Base-by-base conservation (phyloP, 1,140 invertebrate genomes). In the Zophobas atratus region DNA sequence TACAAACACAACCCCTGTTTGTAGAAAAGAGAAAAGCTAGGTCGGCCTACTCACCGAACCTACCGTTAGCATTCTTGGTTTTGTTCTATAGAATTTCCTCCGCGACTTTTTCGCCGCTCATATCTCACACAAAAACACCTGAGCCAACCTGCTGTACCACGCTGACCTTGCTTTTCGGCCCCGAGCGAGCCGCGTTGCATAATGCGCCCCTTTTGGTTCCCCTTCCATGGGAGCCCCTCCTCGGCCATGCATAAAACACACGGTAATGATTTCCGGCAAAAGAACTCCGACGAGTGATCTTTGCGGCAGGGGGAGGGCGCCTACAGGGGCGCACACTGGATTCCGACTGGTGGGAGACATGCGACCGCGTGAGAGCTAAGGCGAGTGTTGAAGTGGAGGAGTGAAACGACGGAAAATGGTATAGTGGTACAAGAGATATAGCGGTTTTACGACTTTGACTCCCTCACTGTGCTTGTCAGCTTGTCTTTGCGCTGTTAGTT, bases 121-220 rank as follows among this genome's bases (percentile, higher is more conserved):
- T 67, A 67, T 67, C 60, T 67, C 60, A 67, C 60, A 55, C 35
- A 55, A 55, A 55, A 67, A 67, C 60, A 67, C 60, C 60, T 67
- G 60, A 70, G 70, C 39, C 76, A 73, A 77, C 70, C 70, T 77
- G 76, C 72, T 77, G 76, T 77, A 76, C 57, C 56, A n/a, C 43
- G 70, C 55, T 80, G 76, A 78, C 79, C 79, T 80, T 80, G 76
- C 76, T 77, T 80, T 80, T 80, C 76, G 76, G 76, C 79, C 67
- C 70, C 43, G 71, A 71, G 73, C 55, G 55, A 57, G 70, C 53
- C 73, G 53, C 73, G 63, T 80, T 80, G 79, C 79, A 80, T 80
- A 80, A 80, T 72, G 63, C 77, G 79, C 79, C 79, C 79, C 76
- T 57, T 77, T 75, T 70, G 38, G 55, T 57, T 57, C 63, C 73